Evolutionary conservation across 2,113 vertebrate genomes (phyloP), one percentile per base, ranked within the genome.

Genomic region (Megaleporinus macrocephalus): DNA sequence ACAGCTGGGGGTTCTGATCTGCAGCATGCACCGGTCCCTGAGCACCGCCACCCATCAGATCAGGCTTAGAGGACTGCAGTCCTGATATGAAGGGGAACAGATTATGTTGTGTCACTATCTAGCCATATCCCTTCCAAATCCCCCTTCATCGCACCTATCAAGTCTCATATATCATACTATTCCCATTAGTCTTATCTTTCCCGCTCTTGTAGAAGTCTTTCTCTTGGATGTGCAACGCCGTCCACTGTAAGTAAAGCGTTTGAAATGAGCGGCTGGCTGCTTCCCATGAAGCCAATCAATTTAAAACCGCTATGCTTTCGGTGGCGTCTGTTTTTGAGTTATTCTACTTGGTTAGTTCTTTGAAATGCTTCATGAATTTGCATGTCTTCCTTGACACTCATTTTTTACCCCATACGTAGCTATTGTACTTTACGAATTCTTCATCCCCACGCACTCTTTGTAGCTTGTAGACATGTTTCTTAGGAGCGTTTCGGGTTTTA

Each of bases 71-170:
- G 89, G 91, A 91, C 92, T 93, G 91, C 90, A 90, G 92, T 90
- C 89, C 92, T 92, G 85, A 92, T 92, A 90, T 93, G 91, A 91
- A 93, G 91, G 87, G 88, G 87, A 91, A 89, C 73, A 91, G 89
- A 93, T 93, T 93, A 92, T 91, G 89, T 92, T 87, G 86, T 89
- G 91, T 93, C 86, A 88, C 91, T 90, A 91, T 93, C 93, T 91
- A 91, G 88, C 89, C 92, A 92, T 92, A 92, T 93, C 92, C 92
- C 84, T 88, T 88, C 83, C 89, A 93, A 93, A 93, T 92, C 91
- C 91, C 88, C 87, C 90, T 89, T 90, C 92, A 93, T 94, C 92
- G 87, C 90, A 92, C 89, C 93, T 93, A 91, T 93, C 92, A 89
- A 91, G 88, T 88, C 83, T 85, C 88, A 87, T 90, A 91, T 69